Percentiles rank a stretch among this genome's conserved stretches.
Evolutionary conservation across 2,113 vertebrate genomes (phyloP).

Genomic region (Platichthys stellatus): DNA sequence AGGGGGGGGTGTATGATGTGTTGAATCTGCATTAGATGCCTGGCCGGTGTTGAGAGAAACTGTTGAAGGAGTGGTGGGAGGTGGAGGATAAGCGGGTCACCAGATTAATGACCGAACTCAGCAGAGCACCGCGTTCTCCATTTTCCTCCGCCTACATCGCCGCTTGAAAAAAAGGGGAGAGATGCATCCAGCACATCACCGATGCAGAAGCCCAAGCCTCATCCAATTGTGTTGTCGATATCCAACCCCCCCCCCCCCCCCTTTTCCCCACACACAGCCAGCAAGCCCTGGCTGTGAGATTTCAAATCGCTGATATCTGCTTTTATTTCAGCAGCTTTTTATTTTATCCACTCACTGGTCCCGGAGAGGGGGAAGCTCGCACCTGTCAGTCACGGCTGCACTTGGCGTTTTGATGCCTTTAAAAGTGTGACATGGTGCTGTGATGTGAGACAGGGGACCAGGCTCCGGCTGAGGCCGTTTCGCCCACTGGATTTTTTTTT

Average conservation of each 20-base stretch:
- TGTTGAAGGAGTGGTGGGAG: slow-evolving; percentile 48
- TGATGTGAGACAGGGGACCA: slow-evolving; percentile 54
- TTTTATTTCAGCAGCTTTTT: slow-evolving; percentile 48
- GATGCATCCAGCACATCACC: slow-evolving; percentile 32
- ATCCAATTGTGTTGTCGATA: slow-evolving; percentile 34
- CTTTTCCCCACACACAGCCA: not conserved
- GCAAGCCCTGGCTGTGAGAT: not conserved
- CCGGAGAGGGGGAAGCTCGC: slow-evolving; percentile 58
- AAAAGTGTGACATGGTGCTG: slow-evolving; percentile 66
- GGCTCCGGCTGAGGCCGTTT: slow-evolving; percentile 38
- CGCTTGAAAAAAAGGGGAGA: slow-evolving; percentile 22
- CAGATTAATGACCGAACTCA: slow-evolving; percentile 75
- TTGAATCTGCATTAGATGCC: slow-evolving; percentile 67
- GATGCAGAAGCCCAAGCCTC: slow-evolving; percentile 33
- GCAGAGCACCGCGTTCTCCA: slow-evolving; percentile 47
- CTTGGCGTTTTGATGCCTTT: slow-evolving; percentile 66
- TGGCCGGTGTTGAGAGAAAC: slow-evolving; percentile 43
- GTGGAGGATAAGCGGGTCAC: slow-evolving; percentile 49
- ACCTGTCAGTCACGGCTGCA: slow-evolving; percentile 69
- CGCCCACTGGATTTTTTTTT: slow-evolving; percentile 54
- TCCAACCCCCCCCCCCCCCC: not conserved
- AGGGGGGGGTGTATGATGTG: slow-evolving; percentile 51
- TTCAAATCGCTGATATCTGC: slow-evolving; percentile 40
- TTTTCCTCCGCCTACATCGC: slow-evolving; percentile 52
- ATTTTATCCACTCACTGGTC: not conserved